Evolutionary conservation across 1,140 invertebrate species (phyloP).

Genomic region (Lepidurus couesii): DNA sequence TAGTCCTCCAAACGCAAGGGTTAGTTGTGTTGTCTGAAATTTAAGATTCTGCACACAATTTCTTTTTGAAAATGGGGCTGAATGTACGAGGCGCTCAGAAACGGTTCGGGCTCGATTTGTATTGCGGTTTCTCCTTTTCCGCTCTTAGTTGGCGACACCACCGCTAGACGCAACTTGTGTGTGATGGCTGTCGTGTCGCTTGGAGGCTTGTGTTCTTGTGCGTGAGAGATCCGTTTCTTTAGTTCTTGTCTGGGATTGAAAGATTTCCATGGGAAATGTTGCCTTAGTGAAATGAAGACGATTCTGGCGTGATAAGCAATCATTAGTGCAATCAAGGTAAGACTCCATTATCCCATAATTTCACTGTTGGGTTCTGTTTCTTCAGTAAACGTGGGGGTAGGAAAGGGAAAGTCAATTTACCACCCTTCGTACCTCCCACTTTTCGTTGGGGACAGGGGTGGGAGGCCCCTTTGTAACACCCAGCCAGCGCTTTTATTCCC

Average conservation of each 20-base stretch:
- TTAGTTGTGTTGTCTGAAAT: too few relatives aligned
- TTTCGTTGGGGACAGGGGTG: background rate
- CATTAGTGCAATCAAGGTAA: constrained; percentile 4
- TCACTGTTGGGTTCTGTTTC: background rate
- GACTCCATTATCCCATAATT: background rate
- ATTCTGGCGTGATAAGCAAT: constrained; percentile 12
- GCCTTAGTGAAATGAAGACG: constrained; percentile 21
- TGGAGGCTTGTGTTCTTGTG: constrained; percentile 12
- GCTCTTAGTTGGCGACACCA: background rate
- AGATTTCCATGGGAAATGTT: background rate
- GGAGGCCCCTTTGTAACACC: background rate
- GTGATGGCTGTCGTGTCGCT: constrained; percentile 20
- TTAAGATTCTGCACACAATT: too few relatives aligned
- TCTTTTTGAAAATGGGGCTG: background rate
- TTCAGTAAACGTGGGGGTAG: background rate
- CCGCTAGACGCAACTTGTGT: constrained; percentile 3
- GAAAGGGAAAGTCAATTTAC: background rate
- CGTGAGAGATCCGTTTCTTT: constrained; percentile 5
- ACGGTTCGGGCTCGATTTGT: background rate
- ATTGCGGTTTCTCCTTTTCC: background rate
- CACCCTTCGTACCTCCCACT: background rate
- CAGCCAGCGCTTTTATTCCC: background rate
- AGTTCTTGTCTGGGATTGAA: constrained; percentile 4
- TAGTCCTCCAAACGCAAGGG: background rate
- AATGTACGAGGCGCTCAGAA: background rate